Conservation (phyloP, 2,888 invertebrate species). For the Cataglyphis altisquamis region DNA sequence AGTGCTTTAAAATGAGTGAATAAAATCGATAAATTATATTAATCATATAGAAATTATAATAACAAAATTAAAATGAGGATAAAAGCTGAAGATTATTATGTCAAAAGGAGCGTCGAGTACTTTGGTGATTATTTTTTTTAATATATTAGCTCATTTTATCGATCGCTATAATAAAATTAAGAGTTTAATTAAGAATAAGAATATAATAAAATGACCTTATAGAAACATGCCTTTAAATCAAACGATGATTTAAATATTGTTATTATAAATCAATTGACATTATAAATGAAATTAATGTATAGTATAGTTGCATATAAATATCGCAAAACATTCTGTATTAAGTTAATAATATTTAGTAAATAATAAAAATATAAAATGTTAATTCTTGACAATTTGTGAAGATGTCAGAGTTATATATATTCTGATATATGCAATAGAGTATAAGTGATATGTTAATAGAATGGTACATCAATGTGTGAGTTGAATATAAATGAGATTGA, state of each 20-base stretch:
- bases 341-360: not conserved
- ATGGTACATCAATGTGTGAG: conserved; percentile 62
- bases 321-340: not conserved
- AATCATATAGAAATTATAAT: not conserved
- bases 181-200: not conserved
- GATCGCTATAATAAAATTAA: not conserved
- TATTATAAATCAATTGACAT: not conserved
- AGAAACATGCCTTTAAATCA: not conserved
- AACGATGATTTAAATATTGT: not conserved
- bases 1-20: conserved; percentile 1
- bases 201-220: not conserved
- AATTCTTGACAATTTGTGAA: not conserved
- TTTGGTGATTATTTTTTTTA: conserved; percentile 77
- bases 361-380: conserved; percentile 8
- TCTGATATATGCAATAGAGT: conserved; percentile 70
- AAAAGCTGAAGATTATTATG: conserved; percentile 81
- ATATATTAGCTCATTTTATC: not conserved
- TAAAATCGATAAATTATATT: not conserved
- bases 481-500: conserved; percentile 70
- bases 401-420: conserved; percentile 53
- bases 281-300: not conserved
- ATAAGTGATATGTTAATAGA: conserved; percentile 73
- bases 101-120: conserved; percentile 81
- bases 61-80: conserved; percentile 78
- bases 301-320: not conserved